phyloP scores from a whole-genome alignment of 2,113 vertebrate species.

The Macrotus californicus region DNA sequence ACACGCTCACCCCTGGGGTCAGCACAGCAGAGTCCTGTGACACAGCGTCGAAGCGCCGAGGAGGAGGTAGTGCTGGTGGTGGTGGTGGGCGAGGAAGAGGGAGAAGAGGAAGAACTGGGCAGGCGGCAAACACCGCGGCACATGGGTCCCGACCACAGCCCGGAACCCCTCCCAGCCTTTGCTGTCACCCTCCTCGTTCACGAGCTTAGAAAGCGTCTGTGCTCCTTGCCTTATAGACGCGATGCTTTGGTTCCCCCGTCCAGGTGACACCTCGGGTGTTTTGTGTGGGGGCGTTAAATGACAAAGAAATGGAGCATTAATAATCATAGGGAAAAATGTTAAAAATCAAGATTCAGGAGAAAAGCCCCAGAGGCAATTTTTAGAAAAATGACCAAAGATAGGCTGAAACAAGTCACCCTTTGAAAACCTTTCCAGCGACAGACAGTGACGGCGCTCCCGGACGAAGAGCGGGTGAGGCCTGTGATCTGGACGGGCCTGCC shows the following conservation, averaged over 20 bases:
- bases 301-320: neutral
- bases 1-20: neutral
- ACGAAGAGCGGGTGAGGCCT: neutral
- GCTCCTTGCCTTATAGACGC: neutral
- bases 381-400: neutral
- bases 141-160: neutral
- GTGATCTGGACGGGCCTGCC: neutral
- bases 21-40: neutral
- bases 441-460: neutral
- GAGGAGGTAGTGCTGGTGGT: no score
- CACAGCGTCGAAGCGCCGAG: neutral
- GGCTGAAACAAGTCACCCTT: neutral
- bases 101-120: no score
- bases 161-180: neutral
- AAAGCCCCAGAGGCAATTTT: neutral
- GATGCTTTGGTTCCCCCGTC: neutral
- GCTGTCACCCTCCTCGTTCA: neutral
- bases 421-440: neutral
- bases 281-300: neutral
- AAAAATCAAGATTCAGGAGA: neutral
- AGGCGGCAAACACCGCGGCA: no score
- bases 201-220: neutral
- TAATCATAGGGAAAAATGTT: neutral
- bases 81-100: accelerated
- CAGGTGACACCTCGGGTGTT: neutral